Base-by-base conservation (phyloP, 2,888 invertebrate species). In the Cotesia congregata region DNA sequence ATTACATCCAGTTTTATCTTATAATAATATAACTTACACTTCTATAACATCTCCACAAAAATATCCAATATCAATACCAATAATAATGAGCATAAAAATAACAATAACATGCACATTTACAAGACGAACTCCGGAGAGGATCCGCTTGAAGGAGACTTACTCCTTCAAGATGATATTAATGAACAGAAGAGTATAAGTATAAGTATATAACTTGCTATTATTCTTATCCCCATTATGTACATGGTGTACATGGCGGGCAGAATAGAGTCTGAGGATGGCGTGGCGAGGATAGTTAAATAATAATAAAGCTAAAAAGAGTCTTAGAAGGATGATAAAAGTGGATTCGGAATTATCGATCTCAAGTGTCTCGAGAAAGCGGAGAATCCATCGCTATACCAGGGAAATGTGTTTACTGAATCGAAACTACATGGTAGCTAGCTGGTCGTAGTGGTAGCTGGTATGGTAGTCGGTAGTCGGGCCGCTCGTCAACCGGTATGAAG, bases 341-440 rank as follows among this genome's bases (percentile, higher is more conserved):
- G 75, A 72, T 41, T 71, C 50, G 30, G 67, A 67, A 61, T 72
- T 67, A 75, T 71, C 75, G 77, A 67, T 74, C 68, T 77, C 61
- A 74, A 77, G 77, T 72, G 79, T 72, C 65, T 72, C 50, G 30
- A 65, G 64, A 65, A 72, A 72, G 65, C 72, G 64, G 65, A 72
- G 65, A 65, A 72, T 50, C 50, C n/a, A n/a, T n/a, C n/a, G n/a
- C n/a, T n/a, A n/a, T n/a, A n/a, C n/a, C 68, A 69, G 68, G 72
- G 68, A 76, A 76, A 76, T 72, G 76, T 76, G 76, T 76, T 76
- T 76, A 76, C 76, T 76, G 68, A 76, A 76, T 76, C 60, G 72
- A 62, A 71, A 65, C 41, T 65, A 64, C 70, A 70, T 62, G 15
- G 71, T 38, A n/a, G 1, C 0, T 17, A 17, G 38, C 38, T 60